These are phyloP conservation scores for Drosophila rufa DNA, from an alignment of 1,140 invertebrate genomes.

Conservation along the genomic window DNA sequence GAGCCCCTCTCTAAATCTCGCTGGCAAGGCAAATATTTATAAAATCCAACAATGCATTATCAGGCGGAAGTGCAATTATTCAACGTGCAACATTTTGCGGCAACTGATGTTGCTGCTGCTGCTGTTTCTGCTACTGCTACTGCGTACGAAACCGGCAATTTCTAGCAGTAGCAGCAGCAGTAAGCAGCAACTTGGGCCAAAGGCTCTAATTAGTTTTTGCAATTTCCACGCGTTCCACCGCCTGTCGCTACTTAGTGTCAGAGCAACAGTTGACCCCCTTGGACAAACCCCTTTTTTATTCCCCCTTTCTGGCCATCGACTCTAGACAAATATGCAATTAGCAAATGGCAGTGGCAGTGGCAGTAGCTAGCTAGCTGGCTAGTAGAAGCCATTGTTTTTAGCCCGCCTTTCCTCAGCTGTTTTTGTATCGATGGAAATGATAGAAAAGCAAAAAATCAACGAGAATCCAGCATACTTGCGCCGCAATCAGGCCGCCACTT, in stretches of 20 bases:
- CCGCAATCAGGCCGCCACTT: conserved; percentile 62
- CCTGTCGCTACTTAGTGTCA: conserved; percentile 77
- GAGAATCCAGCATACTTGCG: conserved; percentile 43
- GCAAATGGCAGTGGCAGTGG: conserved; percentile 28
- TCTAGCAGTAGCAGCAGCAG: conserved; percentile 57
- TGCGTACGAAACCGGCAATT: conserved; percentile 80
- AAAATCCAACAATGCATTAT: conserved; percentile 84
- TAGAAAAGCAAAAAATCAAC: conserved; percentile 49
- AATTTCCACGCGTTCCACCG: conserved; percentile 75
- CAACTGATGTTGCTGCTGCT: conserved; percentile 56
- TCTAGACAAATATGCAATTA: conserved; percentile 79
- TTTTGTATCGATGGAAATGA: conserved; percentile 72
- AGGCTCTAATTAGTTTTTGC: conserved; percentile 83
- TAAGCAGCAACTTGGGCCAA: conserved; percentile 60
- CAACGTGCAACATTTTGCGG: conserved; percentile 82
- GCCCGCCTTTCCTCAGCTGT: conserved; percentile 36
- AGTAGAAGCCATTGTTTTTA: conserved; percentile 32
- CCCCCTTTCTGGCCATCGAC: conserved; percentile 39
- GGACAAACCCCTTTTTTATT: conserved; percentile 24
- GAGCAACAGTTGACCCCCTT: conserved; percentile 65
- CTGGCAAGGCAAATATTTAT: conserved; percentile 77
- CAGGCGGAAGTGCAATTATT: conserved; percentile 84
- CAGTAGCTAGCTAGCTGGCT: conserved; percentile 41
- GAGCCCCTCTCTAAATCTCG: conserved; percentile 5
- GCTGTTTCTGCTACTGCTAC: conserved; percentile 28